phyloP scores from a whole-genome alignment of 2,797 vertebrate genomes.

The Gallinago stenura region DNA sequence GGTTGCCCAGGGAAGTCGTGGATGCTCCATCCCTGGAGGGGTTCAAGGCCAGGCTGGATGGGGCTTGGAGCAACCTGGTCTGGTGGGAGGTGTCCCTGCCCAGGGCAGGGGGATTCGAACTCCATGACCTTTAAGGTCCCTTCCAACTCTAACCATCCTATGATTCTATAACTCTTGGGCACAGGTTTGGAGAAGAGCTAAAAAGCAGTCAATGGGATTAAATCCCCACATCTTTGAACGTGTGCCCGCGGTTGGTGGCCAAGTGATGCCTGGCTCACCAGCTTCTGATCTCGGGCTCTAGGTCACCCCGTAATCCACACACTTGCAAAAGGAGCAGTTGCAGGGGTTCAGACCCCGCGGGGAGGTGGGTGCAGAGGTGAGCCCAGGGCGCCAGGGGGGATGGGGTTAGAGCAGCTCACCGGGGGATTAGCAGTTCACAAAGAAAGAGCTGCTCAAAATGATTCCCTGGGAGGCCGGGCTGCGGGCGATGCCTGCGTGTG shows the following conservation, averaged over 20 bases:
- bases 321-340: fast-evolving
- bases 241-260: fast-evolving
- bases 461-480: constrained; percentile 35
- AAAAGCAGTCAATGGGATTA: constrained; percentile 18
- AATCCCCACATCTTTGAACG: fast-evolving
- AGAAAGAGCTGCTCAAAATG: constrained; percentile 48
- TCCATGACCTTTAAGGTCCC: no score
- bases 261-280: not conserved
- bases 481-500: not conserved
- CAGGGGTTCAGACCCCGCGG: not conserved
- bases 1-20: no score
- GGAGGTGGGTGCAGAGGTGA: not conserved
- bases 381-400: not conserved
- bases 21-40: no score
- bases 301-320: not conserved
- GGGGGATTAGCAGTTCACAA: constrained; percentile 36
- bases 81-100: no score
- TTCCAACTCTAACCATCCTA: no score
- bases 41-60: no score
- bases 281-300: not conserved
- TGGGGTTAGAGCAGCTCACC: not conserved
- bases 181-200: not conserved
- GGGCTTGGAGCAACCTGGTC: no score
- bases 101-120: no score
- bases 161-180: not conserved